Evolutionary conservation across 2,113 vertebrate genomes (phyloP).

Genomic region (mouse (Mus musculus)): DNA sequence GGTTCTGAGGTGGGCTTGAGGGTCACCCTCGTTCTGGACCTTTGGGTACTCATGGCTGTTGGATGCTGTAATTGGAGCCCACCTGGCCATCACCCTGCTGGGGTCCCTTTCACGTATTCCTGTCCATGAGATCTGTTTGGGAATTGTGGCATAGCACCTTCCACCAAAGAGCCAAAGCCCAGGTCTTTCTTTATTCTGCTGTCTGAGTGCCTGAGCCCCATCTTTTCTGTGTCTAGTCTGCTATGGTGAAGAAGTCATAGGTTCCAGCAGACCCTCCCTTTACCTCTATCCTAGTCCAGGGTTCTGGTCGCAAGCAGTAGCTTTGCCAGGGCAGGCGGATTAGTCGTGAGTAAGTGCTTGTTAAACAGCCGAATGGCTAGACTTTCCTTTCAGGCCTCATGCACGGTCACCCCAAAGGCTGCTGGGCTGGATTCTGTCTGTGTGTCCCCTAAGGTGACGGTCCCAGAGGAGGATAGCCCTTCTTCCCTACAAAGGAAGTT

Average conservation of each 20-base stretch:
- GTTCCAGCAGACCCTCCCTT: background rate
- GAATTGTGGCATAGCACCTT: background rate
- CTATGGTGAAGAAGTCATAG: fast-evolving
- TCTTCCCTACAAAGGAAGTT: background rate
- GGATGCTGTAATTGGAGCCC: background rate
- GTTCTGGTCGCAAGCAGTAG: too few relatives aligned
- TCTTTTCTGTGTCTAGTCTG: background rate
- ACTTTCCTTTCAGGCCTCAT: background rate
- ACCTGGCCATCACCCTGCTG: background rate
- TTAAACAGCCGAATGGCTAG: background rate
- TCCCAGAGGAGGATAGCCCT: fast-evolving
- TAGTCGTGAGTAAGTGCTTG: background rate
- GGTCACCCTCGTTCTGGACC: background rate
- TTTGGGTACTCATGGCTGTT: background rate
- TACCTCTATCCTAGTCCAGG: background rate
- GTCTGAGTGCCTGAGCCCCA: fast-evolving
- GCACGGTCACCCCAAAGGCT: background rate
- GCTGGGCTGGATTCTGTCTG: background rate
- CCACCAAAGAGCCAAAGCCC: background rate
- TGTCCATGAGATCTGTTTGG: background rate
- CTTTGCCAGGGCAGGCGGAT: too few relatives aligned
- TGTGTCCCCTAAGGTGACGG: fast-evolving
- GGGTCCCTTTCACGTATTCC: background rate
- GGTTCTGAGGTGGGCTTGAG: background rate
- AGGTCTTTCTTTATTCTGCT: background rate